Percentiles rank a stretch among this genome's conserved stretches.
Conservation (phyloP, 2,888 invertebrate genomes). For the Aspidiotus rigidus region DNA sequence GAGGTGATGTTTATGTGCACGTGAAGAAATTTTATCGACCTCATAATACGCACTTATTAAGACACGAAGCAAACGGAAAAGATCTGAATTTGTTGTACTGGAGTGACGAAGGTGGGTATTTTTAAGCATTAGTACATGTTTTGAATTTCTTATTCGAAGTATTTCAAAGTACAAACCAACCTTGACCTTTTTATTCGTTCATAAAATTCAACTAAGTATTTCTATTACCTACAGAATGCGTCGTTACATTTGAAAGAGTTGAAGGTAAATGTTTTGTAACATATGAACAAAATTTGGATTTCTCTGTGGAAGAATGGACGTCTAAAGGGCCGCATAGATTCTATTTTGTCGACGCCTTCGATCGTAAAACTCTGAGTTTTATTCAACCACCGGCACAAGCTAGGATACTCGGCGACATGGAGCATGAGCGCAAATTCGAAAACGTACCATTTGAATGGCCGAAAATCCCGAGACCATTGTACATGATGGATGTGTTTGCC, state of each 20-base stretch:
- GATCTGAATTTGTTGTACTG: constrained; percentile 69
- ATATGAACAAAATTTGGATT: constrained; percentile 54
- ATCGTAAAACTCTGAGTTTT: constrained; percentile 49
- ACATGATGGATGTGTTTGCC: constrained; percentile 71
- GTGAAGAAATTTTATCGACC: constrained; percentile 65
- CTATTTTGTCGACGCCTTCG: constrained; percentile 63
- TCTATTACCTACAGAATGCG: constrained; percentile 44
- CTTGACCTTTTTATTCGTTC: too few relatives aligned
- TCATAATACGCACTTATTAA: constrained; percentile 59
- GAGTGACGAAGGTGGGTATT: constrained; percentile 57
- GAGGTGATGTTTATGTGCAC: constrained; percentile 53
- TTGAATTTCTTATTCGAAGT: too few relatives aligned
- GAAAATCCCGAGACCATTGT: constrained; percentile 48
- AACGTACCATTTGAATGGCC: constrained; percentile 40
- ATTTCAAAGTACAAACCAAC: too few relatives aligned
- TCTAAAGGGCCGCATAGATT: constrained; percentile 58
- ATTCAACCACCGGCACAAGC: constrained; percentile 55
- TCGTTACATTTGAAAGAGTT: constrained; percentile 53
- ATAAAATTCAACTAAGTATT: neutral
- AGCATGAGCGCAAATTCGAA: constrained; percentile 37
- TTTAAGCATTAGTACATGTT: too few relatives aligned
- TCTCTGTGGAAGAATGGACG: constrained; percentile 52
- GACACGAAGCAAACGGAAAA: constrained; percentile 49
- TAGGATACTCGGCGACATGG: constrained; percentile 48
- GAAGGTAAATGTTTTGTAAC: constrained; percentile 60